Percentiles rank a stretch among this genome's conserved stretches.
Conservation (phyloP, 1,140 invertebrate species). For the Apocrypta bakeri region DNA sequence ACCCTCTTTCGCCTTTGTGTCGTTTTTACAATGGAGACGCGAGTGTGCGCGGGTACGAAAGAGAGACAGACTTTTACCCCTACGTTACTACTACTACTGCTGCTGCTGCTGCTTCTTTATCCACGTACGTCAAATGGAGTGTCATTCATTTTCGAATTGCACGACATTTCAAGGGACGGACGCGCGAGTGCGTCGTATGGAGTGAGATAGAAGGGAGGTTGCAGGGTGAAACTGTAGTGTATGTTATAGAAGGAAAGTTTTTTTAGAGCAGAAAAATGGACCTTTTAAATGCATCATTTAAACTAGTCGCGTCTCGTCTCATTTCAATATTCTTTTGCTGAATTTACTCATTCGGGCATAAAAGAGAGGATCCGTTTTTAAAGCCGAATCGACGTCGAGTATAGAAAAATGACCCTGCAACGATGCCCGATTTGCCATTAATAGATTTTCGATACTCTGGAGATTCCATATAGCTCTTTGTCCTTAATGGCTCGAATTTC, state of each 20-base stretch:
- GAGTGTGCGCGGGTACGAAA: slow-evolving; percentile 24
- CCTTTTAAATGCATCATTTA: slow-evolving; percentile 22
- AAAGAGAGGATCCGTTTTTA: slow-evolving; percentile 8
- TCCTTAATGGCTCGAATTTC: neutral
- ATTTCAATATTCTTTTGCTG: slow-evolving; percentile 34
- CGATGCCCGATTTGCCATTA: slow-evolving; percentile 12
- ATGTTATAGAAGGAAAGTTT: slow-evolving; percentile 39
- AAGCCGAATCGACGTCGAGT: neutral
- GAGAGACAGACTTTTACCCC: slow-evolving; percentile 38
- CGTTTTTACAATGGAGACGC: slow-evolving; percentile 60
- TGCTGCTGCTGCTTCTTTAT: slow-evolving; percentile 40
- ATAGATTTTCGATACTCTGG: slow-evolving; percentile 29
- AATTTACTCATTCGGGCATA: slow-evolving; percentile 40
- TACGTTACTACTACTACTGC: neutral
- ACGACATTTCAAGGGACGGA: slow-evolving; percentile 52
- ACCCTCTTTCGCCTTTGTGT: slow-evolving; percentile 60
- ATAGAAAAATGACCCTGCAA: neutral
- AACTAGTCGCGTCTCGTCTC: neutral
- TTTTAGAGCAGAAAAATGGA: slow-evolving; percentile 1
- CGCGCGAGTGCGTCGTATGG: slow-evolving; percentile 24
- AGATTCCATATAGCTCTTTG: neutral
- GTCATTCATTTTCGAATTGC: slow-evolving; percentile 60
- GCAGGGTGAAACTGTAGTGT: slow-evolving; percentile 6
- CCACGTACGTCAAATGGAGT: slow-evolving; percentile 56
- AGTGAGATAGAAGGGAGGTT: slow-evolving; percentile 26